These are phyloP conservation scores for Drosophila phalerata DNA, from an alignment of 2,888 invertebrate species.

Conservation along the genomic window DNA sequence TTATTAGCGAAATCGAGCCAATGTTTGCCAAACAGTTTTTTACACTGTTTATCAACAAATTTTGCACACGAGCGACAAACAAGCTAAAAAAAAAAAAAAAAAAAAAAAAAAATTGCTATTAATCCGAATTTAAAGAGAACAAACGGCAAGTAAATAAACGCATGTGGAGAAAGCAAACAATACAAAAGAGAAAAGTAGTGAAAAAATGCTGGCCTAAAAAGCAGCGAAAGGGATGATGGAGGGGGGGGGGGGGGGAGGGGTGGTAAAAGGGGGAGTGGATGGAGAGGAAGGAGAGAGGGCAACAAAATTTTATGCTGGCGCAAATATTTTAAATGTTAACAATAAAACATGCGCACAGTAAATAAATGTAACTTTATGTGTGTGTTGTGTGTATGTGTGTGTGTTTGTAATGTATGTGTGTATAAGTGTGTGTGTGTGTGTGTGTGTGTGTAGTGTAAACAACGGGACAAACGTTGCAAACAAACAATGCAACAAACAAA, in stretches of 20 bases:
- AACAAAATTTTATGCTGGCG: conserved; percentile 73
- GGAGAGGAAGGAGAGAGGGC: background rate
- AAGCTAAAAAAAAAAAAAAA: conserved; percentile 9
- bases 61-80: background rate
- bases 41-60: conserved; percentile 6
- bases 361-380: conserved; percentile 56
- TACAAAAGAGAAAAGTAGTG: background rate
- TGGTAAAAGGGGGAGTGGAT: background rate
- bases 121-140: conserved; percentile 36
- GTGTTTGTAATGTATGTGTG: background rate
- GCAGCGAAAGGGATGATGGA: background rate
- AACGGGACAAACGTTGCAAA: conserved; percentile 38
- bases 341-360: conserved; percentile 78
- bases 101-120: conserved; percentile 25
- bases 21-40: conserved; percentile 34
- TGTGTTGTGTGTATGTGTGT: conserved; percentile 1
- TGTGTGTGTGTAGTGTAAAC: conserved; percentile 53
- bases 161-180: conserved; percentile 25
- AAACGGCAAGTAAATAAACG: conserved; percentile 61
- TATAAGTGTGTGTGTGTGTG: conserved; percentile 19
- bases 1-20: conserved; percentile 20
- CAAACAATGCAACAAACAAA: conserved; percentile 41
- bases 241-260: background rate
- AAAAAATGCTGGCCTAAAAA: conserved; percentile 18
- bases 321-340: conserved; percentile 82